Evolutionary conservation across 23 tunicate species (phyloP).

Genomic region (Botrylloides violaceus): DNA sequence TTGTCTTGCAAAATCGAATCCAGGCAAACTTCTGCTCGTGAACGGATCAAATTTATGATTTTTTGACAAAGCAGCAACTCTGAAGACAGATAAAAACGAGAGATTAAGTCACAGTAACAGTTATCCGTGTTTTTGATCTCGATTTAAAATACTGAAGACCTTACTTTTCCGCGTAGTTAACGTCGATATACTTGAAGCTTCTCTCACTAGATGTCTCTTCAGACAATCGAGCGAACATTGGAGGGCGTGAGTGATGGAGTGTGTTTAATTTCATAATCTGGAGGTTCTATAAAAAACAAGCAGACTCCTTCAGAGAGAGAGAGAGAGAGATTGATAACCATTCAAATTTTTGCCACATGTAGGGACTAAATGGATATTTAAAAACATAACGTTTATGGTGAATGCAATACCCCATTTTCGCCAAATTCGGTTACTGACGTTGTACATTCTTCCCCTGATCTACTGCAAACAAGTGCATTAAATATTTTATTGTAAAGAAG

Average conservation of each 20-base stretch:
- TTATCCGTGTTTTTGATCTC: background rate
- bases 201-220: slow-evolving; percentile 23
- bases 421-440: too few species aligned
- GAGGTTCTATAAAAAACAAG: background rate
- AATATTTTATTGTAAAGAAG: too few species aligned
- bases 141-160: background rate
- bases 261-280: slow-evolving; percentile 41
- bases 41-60: slow-evolving; percentile 17
- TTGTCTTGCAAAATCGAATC: slow-evolving; percentile 16
- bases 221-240: slow-evolving; percentile 16
- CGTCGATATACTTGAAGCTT: slow-evolving; percentile 81
- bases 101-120: background rate
- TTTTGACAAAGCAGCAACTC: slow-evolving; percentile 17
- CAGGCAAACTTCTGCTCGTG: slow-evolving; percentile 17
- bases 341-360: too few species aligned
- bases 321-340: too few species aligned
- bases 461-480: too few species aligned
- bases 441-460: too few species aligned
- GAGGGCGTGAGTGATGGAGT: slow-evolving; percentile 9
- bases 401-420: too few species aligned
- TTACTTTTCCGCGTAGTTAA: slow-evolving; percentile 40
- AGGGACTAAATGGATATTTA: too few species aligned
- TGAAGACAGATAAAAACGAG: background rate
- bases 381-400: too few species aligned
- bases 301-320: too few species aligned